Percentiles rank a stretch among this genome's conserved stretches.
Evolutionary conservation across 2,113 vertebrate genomes (phyloP).

Genomic region (Lates calcarifer): DNA sequence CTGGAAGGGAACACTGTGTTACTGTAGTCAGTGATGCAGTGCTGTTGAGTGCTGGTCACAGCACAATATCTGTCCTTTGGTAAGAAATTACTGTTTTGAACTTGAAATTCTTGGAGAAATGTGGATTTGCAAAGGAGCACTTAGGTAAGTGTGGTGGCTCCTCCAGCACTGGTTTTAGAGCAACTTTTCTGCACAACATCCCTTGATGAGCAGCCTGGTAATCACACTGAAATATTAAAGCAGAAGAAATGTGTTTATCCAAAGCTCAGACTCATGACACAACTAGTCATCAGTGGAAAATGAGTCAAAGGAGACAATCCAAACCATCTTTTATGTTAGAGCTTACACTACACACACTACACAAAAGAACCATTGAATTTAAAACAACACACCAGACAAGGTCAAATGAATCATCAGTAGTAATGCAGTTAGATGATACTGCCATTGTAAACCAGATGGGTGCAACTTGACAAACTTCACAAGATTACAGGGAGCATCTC

Average conservation of each 20-base stretch:
- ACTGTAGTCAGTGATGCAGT: slow-evolving; percentile 61
- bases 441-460: background rate
- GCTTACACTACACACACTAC: background rate
- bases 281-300: background rate
- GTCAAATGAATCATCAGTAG: too few species aligned
- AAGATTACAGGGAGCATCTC: too few species aligned
- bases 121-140: slow-evolving; percentile 48
- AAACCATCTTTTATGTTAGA: background rate
- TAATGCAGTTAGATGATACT: background rate
- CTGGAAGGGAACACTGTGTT: slow-evolving; percentile 69
- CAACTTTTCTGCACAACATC: slow-evolving; percentile 9
- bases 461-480: background rate
- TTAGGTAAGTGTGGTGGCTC: slow-evolving; percentile 46
- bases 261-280: background rate
- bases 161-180: slow-evolving; percentile 39
- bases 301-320: background rate
- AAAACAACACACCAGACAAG: background rate
- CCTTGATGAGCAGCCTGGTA: background rate
- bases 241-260: background rate
- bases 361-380: background rate
- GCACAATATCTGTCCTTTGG: slow-evolving; percentile 62
- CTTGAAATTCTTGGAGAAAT: slow-evolving; percentile 43
- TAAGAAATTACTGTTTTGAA: slow-evolving; percentile 58
- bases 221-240: slow-evolving; percentile 17
- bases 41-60: slow-evolving; percentile 49